Percentiles rank a stretch among this genome's conserved stretches.
Evolutionary conservation across 2,797 vertebrate genomes (phyloP).

Genomic region (Tinamus major): DNA sequence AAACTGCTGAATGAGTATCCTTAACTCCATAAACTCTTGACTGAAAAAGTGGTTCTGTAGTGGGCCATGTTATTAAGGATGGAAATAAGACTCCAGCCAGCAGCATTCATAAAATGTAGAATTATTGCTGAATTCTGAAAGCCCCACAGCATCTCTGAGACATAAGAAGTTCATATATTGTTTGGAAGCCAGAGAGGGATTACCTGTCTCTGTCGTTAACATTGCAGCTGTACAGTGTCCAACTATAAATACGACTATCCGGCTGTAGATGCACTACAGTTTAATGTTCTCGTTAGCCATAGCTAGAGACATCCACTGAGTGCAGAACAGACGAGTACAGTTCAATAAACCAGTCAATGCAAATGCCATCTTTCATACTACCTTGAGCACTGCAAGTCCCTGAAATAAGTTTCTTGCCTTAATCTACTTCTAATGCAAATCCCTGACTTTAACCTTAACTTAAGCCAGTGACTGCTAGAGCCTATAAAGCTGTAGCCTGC

Average conservation of each 20-base stretch:
- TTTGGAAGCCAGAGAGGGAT: neutral
- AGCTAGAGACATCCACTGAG: neutral
- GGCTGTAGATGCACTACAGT: neutral
- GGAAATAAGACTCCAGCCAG: neutral
- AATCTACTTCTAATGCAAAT: neutral
- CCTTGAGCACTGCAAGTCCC: neutral
- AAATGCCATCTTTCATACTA: neutral
- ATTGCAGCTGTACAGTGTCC: neutral
- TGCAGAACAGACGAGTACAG: neutral
- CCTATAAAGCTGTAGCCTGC: neutral
- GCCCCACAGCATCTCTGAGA: neutral
- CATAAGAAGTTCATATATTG: accelerated
- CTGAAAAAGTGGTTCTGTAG: neutral
- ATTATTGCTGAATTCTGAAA: neutral
- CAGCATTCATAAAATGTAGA: neutral
- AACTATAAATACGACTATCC: neutral
- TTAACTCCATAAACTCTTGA: neutral
- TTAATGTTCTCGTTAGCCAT: neutral
- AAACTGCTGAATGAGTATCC: neutral
- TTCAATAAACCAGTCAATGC: neutral
- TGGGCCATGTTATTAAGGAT: neutral
- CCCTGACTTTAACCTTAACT: neutral
- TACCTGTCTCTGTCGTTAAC: neutral
- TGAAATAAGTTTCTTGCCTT: neutral
- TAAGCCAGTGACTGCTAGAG: neutral